Evolutionary conservation across 2,888 invertebrate species (phyloP).

Genomic region (Calameuta idolon): DNA sequence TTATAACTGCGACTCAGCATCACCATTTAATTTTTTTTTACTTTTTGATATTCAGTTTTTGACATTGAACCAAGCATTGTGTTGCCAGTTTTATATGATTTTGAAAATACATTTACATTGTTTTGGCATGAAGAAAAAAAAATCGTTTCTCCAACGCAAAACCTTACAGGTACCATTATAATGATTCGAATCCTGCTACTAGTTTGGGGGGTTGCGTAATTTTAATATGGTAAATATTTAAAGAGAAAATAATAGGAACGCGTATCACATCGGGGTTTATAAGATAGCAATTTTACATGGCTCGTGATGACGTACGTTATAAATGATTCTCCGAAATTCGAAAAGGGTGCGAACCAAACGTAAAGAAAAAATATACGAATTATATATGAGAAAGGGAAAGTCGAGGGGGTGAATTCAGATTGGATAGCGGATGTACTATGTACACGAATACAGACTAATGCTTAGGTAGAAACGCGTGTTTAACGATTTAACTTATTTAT

Average conservation of each 20-base stretch:
- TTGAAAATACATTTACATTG: neutral
- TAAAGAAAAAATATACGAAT: neutral
- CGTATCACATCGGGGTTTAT: neutral
- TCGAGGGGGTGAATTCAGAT: neutral
- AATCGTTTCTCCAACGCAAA: neutral
- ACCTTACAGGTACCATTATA: neutral
- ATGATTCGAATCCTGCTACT: neutral
- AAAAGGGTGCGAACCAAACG: neutral
- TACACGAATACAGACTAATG: constrained; percentile 20
- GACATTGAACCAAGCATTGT: neutral
- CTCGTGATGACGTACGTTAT: neutral
- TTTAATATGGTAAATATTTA: neutral
- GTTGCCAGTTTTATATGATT: neutral
- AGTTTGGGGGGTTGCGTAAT: neutral
- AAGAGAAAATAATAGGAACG: neutral
- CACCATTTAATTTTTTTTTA: neutral
- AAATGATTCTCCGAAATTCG: neutral
- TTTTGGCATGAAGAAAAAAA: neutral
- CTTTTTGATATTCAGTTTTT: neutral
- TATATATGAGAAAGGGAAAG: neutral
- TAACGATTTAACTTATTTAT: constrained; percentile 18
- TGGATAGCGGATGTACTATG: neutral
- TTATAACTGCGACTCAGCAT: neutral
- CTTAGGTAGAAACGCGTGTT: neutral
- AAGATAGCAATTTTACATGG: neutral